These are phyloP conservation scores for Melospiza melodia DNA, from an alignment of 2,113 vertebrate species.

Conservation along the genomic window DNA sequence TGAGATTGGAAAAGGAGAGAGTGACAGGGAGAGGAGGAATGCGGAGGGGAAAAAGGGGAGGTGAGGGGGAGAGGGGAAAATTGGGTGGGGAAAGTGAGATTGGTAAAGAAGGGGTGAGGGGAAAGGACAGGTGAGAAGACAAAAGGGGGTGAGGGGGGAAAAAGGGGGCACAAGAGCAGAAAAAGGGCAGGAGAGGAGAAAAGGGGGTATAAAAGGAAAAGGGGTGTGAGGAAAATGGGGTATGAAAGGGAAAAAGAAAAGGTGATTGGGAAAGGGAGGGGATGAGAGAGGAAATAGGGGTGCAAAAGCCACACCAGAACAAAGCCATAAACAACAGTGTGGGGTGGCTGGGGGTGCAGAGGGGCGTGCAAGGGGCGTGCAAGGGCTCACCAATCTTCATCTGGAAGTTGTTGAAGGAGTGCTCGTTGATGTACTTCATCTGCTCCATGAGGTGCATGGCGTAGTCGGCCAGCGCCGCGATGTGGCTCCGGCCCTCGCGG, in stretches of 20 bases:
- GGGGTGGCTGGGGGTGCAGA: background rate
- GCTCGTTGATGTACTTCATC: conserved; percentile 46
- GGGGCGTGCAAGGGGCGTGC: background rate
- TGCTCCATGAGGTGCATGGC: conserved; percentile 45
- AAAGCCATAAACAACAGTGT: accelerated
- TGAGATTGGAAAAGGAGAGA: too few species aligned
- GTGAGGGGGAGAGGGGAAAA: too few species aligned
- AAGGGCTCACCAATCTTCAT: conserved; percentile 1
- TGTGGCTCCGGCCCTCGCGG: conserved; percentile 37
- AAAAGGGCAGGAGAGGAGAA: too few species aligned
- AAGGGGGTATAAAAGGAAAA: background rate
- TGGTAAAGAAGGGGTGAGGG: background rate
- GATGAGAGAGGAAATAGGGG: too few species aligned
- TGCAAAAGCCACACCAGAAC: accelerated
- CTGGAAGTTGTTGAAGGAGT: conserved; percentile 55
- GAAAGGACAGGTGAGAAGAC: too few species aligned
- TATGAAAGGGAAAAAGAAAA: background rate
- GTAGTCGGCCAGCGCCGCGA: conserved; percentile 24
- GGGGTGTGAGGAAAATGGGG: accelerated
- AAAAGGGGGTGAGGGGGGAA: too few species aligned
- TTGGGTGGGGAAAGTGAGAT: too few species aligned
- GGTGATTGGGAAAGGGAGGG: background rate
- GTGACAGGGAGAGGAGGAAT: too few species aligned
- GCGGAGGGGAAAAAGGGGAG: too few species aligned
- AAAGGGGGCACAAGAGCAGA: too few species aligned